These are phyloP conservation scores for Paramisgurnus dabryanus DNA, from an alignment of 2,113 vertebrate species.

Conservation along the genomic window DNA sequence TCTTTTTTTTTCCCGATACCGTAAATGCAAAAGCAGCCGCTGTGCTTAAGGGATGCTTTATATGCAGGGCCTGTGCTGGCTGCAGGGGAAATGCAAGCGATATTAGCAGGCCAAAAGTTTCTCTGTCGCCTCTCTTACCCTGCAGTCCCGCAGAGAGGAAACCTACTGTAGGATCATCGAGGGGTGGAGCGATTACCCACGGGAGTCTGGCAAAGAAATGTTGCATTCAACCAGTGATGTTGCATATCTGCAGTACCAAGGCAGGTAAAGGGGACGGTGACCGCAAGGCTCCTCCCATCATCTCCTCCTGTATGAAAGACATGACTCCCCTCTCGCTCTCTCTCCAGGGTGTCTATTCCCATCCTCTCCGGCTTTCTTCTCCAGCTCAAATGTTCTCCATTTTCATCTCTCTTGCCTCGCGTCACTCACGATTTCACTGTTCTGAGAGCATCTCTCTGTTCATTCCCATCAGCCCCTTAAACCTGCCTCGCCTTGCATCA, in stretches of 20 bases:
- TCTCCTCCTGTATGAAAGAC: constrained; percentile 66
- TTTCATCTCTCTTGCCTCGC: constrained; percentile 23
- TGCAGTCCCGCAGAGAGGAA: constrained; percentile 36
- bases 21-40: constrained; percentile 7
- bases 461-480: constrained; percentile 14
- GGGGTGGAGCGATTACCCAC: too few species aligned
- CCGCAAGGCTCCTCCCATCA: constrained; percentile 57
- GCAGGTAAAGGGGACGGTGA: constrained; percentile 71
- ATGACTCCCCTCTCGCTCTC: constrained; percentile 69
- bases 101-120: constrained; percentile 42
- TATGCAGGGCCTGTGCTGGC: not conserved
- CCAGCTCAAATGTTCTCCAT: constrained; percentile 21
- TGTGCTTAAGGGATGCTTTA: constrained; percentile 23
- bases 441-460: constrained; percentile 23
- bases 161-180: constrained; percentile 3
- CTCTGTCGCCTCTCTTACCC: constrained; percentile 43
- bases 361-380: not conserved
- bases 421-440: constrained; percentile 33
- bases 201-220: constrained; percentile 2
- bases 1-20: not conserved
- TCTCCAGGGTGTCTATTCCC: constrained; percentile 55
- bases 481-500: constrained; percentile 25
- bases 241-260: not conserved
- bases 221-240: not conserved
- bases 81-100: constrained; percentile 28